Base-by-base conservation (phyloP, 2,888 invertebrate species). In the Patella depressa region DNA sequence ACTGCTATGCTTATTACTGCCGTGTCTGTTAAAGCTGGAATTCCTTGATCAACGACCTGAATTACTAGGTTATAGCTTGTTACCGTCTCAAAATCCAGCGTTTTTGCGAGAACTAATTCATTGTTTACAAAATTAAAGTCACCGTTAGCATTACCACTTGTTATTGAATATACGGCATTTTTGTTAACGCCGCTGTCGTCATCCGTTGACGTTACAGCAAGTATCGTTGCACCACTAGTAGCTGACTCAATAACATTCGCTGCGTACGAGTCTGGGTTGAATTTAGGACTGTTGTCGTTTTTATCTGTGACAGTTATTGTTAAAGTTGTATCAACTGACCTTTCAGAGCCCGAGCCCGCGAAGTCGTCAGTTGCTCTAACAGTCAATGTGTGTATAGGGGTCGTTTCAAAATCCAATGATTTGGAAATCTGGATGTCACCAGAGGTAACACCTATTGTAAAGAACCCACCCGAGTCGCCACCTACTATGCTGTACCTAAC, bases 241-340 rank as follows among this genome's bases (percentile, higher is more conserved):
- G 96, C 95, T 91, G 97, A 96, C 93, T 98, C 98, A 86, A 94
- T 94, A 81, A 98, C 94, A 91, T 96, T 97, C 88, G 96, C 95
- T 83, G 95, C 95, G 93, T 97, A 97, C 83, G 96, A 96, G 94
- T 96, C 95, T 2, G 96, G 96, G 91, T 97, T 97, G 91, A 98
- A 98, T 80, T 96, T 93, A 2, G 98, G 98, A 4, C 96, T 95
- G 91, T 98, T 98, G 93, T 98, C 98, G 92, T 98, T 98, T 82
- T 77, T 53, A 92, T 98, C 98, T 82, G 96, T 93, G 53, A 98
- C 96, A 92, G 98, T 98, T 91, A 98, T 96, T 92, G 97, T 97
- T 76, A 98, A 96, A 0, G 97, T 97, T 11, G 76, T 71, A 57
- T 77, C 76, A 53, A 79, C 80, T 71, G 77, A 78, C 69, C 54